Evolutionary conservation across 2,113 vertebrate genomes (phyloP), one percentile per base, ranked within the genome.

Genomic region (Phyllopteryx taeniolatus): DNA sequence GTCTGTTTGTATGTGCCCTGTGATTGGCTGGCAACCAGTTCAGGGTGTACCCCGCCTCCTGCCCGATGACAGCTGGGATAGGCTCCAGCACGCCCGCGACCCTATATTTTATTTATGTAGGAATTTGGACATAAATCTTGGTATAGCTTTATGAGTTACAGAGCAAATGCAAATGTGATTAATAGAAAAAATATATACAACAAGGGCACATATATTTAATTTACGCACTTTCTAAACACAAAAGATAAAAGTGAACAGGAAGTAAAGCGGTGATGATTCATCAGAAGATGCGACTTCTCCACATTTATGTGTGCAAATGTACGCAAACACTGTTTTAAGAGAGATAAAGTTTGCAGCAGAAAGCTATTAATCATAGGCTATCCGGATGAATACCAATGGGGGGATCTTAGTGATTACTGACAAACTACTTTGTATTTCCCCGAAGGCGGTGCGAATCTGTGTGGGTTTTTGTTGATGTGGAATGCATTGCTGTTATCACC

Each of bases 281-380:
- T 61, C 31, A 61, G 27, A 35, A 33, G 15, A 33, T 12, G 20
- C 1, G 20, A n/a, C 8, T n/a, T 59, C 27, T 43, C 42, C 42
- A 63, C 61, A 20, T 42, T 42, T 86, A 83, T 88, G 78, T 82
- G 77, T 78, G 81, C 73, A 74, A 79, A 53, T 60, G 35, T 73
- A 74, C 62, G 61, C 19, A 65, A 75, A 78, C 19, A 27, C 53
- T 68, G 46, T 76, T 84, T 85, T 82, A 53, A 63, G 71, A 74
- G 75, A 74, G 74, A 87, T 82, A 80, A 85, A 80, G 78, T 87
- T 89, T 85, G 74, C 76, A n/a, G 79, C 20, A 71, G 81, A 89
- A 86, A 88, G 77, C 80, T 80, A 90, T 91, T 89, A 90, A 90
- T 90, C 88, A 84, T 80, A 74, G 73, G 71, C 86, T 88, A 88